Conservation (phyloP, 1,140 invertebrate species). For the Heliconius nattereri region DNA sequence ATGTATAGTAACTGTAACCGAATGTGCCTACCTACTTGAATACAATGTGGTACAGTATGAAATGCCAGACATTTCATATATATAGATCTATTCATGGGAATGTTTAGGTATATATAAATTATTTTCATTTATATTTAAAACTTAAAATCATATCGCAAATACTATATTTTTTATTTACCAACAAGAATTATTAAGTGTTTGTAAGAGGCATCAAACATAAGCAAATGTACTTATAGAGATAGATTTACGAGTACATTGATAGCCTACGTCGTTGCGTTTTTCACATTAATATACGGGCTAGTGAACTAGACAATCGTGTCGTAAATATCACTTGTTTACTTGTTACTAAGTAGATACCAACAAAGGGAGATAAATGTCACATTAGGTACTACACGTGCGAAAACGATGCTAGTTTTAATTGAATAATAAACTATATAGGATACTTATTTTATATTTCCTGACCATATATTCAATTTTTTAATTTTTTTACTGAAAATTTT, state of each 20-base stretch:
- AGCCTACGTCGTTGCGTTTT: neutral
- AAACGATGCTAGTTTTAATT: neutral
- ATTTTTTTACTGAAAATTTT: neutral
- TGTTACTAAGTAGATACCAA: slow-evolving; percentile 29
- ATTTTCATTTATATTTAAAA: neutral
- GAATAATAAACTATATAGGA: neutral
- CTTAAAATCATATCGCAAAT: too few species aligned
- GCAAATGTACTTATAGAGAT: neutral
- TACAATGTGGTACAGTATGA: neutral
- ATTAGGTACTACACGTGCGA: slow-evolving; percentile 11
- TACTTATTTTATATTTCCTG: slow-evolving; percentile 13
- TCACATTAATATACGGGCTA: neutral
- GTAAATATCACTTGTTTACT: slow-evolving; percentile 30
- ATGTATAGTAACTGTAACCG: too few species aligned
- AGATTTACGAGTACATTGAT: neutral
- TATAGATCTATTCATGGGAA: neutral
- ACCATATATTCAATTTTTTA: neutral
- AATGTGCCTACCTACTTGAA: too few species aligned
- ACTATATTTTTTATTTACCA: neutral
- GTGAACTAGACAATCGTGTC: slow-evolving; percentile 24
- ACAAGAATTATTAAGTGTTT: neutral
- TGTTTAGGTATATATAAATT: neutral
- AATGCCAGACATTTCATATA: too few species aligned
- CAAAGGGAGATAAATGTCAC: slow-evolving; percentile 34
- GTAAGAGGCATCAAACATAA: neutral